Base-by-base conservation (phyloP, 2,888 invertebrate species). In the Aplocera efformata region DNA sequence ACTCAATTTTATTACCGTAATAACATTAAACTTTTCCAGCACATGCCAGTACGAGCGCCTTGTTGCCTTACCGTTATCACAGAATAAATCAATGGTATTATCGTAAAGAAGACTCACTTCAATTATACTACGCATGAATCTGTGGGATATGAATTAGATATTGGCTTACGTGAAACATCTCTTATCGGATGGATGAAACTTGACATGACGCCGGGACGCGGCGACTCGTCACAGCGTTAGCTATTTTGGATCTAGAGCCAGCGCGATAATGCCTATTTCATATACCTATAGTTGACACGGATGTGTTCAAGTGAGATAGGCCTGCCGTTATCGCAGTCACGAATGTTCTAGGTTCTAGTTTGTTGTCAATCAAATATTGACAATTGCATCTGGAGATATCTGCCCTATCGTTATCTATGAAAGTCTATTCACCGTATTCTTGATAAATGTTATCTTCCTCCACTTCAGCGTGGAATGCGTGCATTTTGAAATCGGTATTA, bases 291-390 rank as follows among this genome's bases (percentile, higher is more conserved):
- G n/a, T n/a, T 17, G 5, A 17, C 13, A 17, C 3, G 2, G 13
- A 3, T 17, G 13, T 17, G 13, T 17, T 17, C 13, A 5, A 17
- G 13, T 17, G 13, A 17, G 5, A 17, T 36, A 17, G 13, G 5
- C 13, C 31, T 6, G 10, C 22, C 10, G 23, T 31, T 22, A 31
- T 22, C 7, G 8, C 7, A 7, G 7, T 21, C 13, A 17, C 13
- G 2, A 17, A 17, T 5, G 5, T 17, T 17, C 32, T 25, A 48
- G 41, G 32, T 28, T 33, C 37, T 44, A 39, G 47, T 45, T 30
- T 48, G 26, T 34, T 50, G 50, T 50, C 50, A 44, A 48, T 53
- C 50, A 53, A 46, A 41, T 42, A 42, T 48, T 46, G 46, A 39
- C 39, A 22, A 11, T 36, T 35, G 42, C 40, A 41, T 43, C 28